These are phyloP conservation scores for Chunga burmeisteri DNA, from an alignment of 2,113 vertebrate species.

Conservation along the genomic window DNA sequence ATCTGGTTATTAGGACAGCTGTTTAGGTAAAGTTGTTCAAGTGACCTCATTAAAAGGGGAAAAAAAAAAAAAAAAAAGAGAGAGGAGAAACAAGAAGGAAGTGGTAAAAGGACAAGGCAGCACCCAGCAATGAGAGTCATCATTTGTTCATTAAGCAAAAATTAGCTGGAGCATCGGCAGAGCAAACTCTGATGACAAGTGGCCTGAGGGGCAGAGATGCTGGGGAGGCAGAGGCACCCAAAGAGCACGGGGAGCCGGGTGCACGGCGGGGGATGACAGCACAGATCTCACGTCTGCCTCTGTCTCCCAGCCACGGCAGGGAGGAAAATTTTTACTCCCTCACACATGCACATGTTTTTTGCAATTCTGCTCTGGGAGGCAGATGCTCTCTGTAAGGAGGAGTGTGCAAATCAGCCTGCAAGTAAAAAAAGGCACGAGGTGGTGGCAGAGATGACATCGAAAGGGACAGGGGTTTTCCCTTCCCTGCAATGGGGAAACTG, in stretches of 20 bases:
- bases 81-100: not conserved
- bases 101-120: not conserved
- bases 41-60: not conserved
- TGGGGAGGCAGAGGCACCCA: rapidly evolving
- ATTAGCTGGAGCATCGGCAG: not conserved
- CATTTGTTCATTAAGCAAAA: not conserved
- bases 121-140: not conserved
- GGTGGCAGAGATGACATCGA: not conserved
- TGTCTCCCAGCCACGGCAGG: not conserved
- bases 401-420: not conserved
- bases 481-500: not conserved
- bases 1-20: slow-evolving; percentile 21
- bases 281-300: not conserved
- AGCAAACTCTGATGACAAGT: not conserved
- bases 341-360: rapidly evolving
- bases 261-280: not conserved
- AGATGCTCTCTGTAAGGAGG: not conserved
- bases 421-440: not conserved
- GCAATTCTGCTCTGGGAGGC: not conserved
- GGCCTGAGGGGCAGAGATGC: not conserved
- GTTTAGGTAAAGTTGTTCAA: slow-evolving; percentile 30
- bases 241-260: not conserved
- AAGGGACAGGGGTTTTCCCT: not conserved
- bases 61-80: not conserved
- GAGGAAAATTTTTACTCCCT: not conserved